Conservation (phyloP, 2,113 vertebrate genomes). For the Sander vitreus region DNA sequence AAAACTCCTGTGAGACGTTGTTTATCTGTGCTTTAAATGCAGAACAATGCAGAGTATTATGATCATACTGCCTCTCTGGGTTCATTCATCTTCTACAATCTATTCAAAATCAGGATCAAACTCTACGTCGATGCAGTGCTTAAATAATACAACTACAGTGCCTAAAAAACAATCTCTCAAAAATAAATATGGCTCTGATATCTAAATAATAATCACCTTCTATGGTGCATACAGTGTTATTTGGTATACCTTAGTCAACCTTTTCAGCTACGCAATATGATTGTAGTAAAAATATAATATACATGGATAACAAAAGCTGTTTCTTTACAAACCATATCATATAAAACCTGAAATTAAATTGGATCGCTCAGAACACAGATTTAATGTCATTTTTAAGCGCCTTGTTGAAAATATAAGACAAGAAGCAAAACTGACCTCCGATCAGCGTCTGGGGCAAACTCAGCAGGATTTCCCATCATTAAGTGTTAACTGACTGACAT, state of each 20-base stretch:
- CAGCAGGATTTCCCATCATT: constrained; percentile 31
- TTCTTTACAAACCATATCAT: constrained; percentile 62
- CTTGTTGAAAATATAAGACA: constrained; percentile 22
- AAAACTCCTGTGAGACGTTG: constrained; percentile 31
- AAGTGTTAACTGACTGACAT: constrained; percentile 30
- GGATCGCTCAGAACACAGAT: constrained; percentile 26
- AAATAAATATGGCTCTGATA: constrained; percentile 83
- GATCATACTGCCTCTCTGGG: constrained; percentile 17
- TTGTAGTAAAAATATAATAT: constrained; percentile 74
- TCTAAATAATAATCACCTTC: constrained; percentile 67
- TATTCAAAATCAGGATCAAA: constrained; percentile 44
- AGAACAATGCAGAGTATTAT: constrained; percentile 13
- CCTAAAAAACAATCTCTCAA: constrained; percentile 69
- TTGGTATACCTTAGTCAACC: constrained; percentile 71
- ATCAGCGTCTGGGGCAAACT: constrained; percentile 41
- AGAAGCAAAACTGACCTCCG: constrained; percentile 55
- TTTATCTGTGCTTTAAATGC: constrained; percentile 28
- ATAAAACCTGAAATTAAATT: constrained; percentile 61
- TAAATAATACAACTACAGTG: constrained; percentile 63
- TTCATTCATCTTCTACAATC: constrained; percentile 27
- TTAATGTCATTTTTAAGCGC: constrained; percentile 7
- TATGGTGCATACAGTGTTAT: constrained; percentile 68
- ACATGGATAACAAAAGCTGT: constrained; percentile 69
- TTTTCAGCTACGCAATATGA: constrained; percentile 60
- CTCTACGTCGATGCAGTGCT: constrained; percentile 37